Percentiles rank a stretch among this genome's conserved stretches.
Conservation (phyloP, 1,140 invertebrate species). For the Teleogryllus occipitalis region DNA sequence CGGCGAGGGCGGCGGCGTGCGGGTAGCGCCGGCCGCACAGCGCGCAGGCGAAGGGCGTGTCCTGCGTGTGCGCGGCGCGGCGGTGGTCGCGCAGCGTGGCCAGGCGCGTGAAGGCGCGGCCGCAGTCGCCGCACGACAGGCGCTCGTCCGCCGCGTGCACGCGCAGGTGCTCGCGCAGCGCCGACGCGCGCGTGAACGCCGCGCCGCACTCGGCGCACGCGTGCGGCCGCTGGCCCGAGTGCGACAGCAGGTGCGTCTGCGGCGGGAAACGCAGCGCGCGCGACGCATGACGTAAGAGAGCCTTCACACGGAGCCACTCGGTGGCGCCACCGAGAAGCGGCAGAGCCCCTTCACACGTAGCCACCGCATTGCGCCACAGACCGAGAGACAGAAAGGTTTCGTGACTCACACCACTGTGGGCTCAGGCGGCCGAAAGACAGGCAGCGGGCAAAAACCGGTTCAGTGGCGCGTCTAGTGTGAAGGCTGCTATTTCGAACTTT, state of each 20-base stretch:
- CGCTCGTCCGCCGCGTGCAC: slow-evolving; percentile 34
- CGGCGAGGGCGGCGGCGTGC: too few species aligned
- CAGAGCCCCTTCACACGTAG: too few species aligned
- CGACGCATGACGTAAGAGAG: too few species aligned
- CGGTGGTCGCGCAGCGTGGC: not conserved
- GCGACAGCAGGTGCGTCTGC: not conserved
- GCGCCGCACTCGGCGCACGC: slow-evolving; percentile 7
- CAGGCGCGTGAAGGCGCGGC: slow-evolving; percentile 28
- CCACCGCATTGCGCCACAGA: too few species aligned
- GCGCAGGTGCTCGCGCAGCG: slow-evolving; percentile 35
- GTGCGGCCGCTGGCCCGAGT: slow-evolving; percentile 3
- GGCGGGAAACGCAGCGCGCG: not conserved
- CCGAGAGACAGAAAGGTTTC: too few species aligned
- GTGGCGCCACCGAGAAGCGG: too few species aligned
- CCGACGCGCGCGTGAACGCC: slow-evolving; percentile 37
- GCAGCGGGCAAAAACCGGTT: too few species aligned
- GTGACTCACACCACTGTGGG: too few species aligned
- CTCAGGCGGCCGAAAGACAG: too few species aligned
- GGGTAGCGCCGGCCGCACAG: not conserved
- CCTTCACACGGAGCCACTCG: too few species aligned
- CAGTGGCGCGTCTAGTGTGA: too few species aligned
- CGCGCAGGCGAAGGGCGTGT: not conserved
- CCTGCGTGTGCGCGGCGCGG: not conserved
- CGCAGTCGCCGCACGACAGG: slow-evolving; percentile 31
- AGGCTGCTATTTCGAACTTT: too few species aligned